Conservation (phyloP, 2,113 vertebrate species). For the Amphilophus citrinellus region DNA sequence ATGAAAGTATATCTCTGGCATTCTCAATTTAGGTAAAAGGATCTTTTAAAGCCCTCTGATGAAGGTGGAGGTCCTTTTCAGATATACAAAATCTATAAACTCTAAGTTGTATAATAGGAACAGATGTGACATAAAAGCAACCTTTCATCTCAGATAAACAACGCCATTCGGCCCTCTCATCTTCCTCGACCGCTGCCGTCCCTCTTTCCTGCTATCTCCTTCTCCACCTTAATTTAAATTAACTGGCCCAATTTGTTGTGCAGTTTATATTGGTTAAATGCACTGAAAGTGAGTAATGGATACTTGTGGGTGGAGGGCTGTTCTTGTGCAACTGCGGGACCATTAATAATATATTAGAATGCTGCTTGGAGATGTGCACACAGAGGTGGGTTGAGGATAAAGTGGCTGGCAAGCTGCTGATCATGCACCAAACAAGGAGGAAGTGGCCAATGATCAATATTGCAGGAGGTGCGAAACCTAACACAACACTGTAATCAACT, state of each 20-base stretch:
- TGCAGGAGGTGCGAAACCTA: slow-evolving; percentile 65
- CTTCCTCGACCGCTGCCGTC: slow-evolving; percentile 8
- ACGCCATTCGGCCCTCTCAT: slow-evolving; percentile 24
- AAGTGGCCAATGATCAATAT: slow-evolving; percentile 73
- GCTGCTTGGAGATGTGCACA: slow-evolving; percentile 61
- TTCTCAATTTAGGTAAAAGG: not conserved
- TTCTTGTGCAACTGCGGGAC: slow-evolving; percentile 56
- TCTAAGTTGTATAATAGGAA: not conserved
- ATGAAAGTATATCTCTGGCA: not conserved
- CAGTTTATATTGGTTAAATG: slow-evolving; percentile 63
- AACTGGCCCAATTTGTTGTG: slow-evolving; percentile 73
- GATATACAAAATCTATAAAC: not conserved
- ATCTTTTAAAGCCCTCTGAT: slow-evolving; percentile 9
- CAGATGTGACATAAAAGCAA: not conserved
- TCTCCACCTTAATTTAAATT: slow-evolving; percentile 64
- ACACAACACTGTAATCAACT: slow-evolving; percentile 56
- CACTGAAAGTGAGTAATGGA: slow-evolving; percentile 60
- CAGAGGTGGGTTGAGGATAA: slow-evolving; percentile 66
- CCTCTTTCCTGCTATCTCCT: not conserved
- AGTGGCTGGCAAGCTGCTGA: slow-evolving; percentile 68
- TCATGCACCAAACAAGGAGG: slow-evolving; percentile 65
- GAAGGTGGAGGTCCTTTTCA: not conserved
- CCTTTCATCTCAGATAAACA: slow-evolving; percentile 23
- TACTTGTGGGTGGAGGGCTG: slow-evolving; percentile 57
- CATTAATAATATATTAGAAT: slow-evolving; percentile 78